phyloP scores from a whole-genome alignment of 2,888 invertebrate species.

The Carcina quercana region DNA sequence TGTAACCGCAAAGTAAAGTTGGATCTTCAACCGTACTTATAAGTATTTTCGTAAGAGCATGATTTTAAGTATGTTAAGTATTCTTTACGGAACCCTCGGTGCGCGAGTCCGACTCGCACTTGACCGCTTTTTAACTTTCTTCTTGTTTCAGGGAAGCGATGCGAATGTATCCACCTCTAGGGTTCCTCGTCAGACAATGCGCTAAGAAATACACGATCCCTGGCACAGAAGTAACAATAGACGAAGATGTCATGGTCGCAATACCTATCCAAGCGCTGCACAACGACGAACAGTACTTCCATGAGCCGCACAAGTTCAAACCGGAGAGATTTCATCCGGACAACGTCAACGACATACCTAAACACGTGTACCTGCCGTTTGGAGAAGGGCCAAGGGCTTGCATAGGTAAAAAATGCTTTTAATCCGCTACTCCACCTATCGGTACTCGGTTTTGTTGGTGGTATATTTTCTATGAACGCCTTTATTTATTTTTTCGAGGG shows the following conservation, averaged over 20 bases:
- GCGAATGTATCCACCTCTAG: constrained; percentile 21
- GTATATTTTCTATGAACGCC: no score
- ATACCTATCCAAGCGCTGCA: constrained; percentile 25
- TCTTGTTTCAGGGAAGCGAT: constrained; percentile 18
- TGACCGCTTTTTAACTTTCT: no score
- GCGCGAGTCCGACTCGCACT: no score
- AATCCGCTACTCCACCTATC: no score
- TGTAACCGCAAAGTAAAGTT: no score
- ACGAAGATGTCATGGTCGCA: constrained; percentile 18
- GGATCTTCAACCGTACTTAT: no score
- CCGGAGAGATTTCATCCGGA: constrained; percentile 23
- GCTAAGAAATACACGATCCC: constrained; percentile 21
- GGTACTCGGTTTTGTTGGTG: no score
- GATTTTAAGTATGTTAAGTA: no score
- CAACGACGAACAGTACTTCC: constrained; percentile 23
- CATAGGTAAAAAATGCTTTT: constrained; percentile 21
- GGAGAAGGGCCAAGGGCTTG: constrained; percentile 25
- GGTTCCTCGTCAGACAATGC: constrained; percentile 17
- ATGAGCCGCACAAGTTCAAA: constrained; percentile 21
- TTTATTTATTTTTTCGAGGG: no score
- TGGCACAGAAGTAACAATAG: constrained; percentile 22
- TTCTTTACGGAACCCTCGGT: no score
- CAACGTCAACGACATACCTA: constrained; percentile 12
- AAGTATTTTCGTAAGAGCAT: no score
- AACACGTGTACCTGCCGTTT: constrained; percentile 22